These are phyloP conservation scores for Meriones unguiculatus DNA, from an alignment of 2,113 vertebrate genomes.

Conservation along the genomic window DNA sequence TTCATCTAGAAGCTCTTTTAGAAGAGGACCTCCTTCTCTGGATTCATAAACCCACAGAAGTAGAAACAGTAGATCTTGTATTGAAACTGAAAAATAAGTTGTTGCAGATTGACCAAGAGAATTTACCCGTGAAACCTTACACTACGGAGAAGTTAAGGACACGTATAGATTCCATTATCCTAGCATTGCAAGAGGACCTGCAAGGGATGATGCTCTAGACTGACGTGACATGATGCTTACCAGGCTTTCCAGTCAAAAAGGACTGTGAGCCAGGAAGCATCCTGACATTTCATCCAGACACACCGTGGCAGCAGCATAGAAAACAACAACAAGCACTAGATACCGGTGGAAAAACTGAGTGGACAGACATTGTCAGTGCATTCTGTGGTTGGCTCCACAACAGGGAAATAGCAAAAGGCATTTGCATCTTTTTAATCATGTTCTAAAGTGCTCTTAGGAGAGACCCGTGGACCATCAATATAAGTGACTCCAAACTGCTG, in stretches of 20 bases:
- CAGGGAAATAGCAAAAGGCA: slow-evolving; percentile 80
- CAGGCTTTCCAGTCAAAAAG: slow-evolving; percentile 56
- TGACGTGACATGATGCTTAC: slow-evolving; percentile 86
- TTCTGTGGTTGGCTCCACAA: slow-evolving; percentile 70
- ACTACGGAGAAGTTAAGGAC: slow-evolving; percentile 92
- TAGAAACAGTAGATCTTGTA: slow-evolving; percentile 97
- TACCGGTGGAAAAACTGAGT: slow-evolving; percentile 64
- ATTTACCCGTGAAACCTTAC: slow-evolving; percentile 92
- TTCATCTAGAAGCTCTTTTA: slow-evolving; percentile 97
- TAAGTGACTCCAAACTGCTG: slow-evolving; percentile 83
- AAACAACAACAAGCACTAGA: slow-evolving; percentile 54
- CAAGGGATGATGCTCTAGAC: slow-evolving; percentile 97
- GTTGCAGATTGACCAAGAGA: slow-evolving; percentile 93
- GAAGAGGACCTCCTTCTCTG: slow-evolving; percentile 97
- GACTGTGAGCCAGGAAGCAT: slow-evolving; percentile 65
- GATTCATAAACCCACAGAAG: slow-evolving; percentile 96
- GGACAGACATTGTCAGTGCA: slow-evolving; percentile 73
- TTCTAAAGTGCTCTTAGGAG: slow-evolving; percentile 89
- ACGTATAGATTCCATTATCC: slow-evolving; percentile 95
- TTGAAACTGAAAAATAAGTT: slow-evolving; percentile 97
- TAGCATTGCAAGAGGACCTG: slow-evolving; percentile 95
- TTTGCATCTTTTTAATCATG: slow-evolving; percentile 83
- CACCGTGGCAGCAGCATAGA: slow-evolving; percentile 45
- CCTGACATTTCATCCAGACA: slow-evolving; percentile 69
- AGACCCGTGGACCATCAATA: slow-evolving; percentile 79